phyloP scores from a whole-genome alignment of 1,140 invertebrate genomes.

The Mamestra configurata region DNA sequence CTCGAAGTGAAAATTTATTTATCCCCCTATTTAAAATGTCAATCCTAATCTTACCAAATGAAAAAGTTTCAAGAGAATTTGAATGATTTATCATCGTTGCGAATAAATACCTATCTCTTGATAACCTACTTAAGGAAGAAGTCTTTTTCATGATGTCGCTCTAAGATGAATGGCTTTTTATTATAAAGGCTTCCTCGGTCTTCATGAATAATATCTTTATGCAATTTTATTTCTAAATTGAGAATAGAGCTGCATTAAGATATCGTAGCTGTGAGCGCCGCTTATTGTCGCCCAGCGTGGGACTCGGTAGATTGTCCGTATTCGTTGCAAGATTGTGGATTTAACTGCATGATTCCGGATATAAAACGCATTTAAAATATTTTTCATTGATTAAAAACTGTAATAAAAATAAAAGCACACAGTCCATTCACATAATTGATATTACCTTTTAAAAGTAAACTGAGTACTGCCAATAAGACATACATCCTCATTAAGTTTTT shows the following conservation, averaged over 20 bases:
- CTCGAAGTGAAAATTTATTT: background rate
- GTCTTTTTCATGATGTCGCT: conserved; percentile 26
- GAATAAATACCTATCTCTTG: conserved; percentile 28
- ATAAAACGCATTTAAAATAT: background rate
- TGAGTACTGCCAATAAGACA: conserved; percentile 73
- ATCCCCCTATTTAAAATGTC: conserved; percentile 23
- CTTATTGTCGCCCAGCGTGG: conserved; percentile 17
- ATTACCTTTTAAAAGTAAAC: conserved; percentile 76
- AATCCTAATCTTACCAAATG: conserved; percentile 8
- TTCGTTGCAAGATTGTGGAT: background rate
- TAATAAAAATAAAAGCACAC: background rate
- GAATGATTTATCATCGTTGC: conserved; percentile 29
- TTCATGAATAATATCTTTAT: conserved; percentile 42
- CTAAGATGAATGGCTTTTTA: conserved; percentile 47
- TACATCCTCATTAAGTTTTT: conserved; percentile 76
- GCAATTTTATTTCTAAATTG: conserved; percentile 39
- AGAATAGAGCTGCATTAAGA: conserved; percentile 22
- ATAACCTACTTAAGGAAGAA: conserved; percentile 4
- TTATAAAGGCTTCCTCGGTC: background rate
- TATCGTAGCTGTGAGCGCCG: conserved; percentile 3
- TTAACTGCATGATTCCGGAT: background rate
- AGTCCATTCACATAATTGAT: conserved; percentile 29
- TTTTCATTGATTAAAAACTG: background rate
- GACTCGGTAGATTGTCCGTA: background rate
- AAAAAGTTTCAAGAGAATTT: conserved; percentile 16